Percentiles rank a stretch among this genome's conserved stretches.
Evolutionary conservation across 2,797 vertebrate genomes (phyloP).

Genomic region (Chrosomus eos): DNA sequence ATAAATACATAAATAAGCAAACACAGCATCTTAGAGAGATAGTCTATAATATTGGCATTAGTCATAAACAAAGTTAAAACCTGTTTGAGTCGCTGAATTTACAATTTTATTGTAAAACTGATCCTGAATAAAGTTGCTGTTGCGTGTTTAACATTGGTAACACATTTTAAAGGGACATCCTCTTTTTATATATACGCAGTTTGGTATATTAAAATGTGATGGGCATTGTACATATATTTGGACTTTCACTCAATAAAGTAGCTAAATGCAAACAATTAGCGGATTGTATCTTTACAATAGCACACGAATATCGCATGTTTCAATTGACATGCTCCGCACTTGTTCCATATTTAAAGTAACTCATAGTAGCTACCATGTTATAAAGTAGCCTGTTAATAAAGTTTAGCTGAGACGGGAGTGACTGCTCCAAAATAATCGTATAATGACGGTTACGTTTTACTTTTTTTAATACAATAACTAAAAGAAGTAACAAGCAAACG

Average conservation of each 20-base stretch:
- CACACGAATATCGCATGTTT: not conserved
- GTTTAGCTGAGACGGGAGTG: not conserved
- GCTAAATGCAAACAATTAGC: slow-evolving; percentile 23
- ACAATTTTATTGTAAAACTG: not conserved
- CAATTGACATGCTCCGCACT: not conserved
- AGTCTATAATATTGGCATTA: not conserved
- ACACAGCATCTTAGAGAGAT: not conserved
- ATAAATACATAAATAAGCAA: not conserved
- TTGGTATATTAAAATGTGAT: slow-evolving; percentile 57
- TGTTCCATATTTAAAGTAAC: slow-evolving; percentile 8
- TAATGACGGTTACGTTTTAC: not conserved
- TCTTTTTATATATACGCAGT: slow-evolving; percentile 61
- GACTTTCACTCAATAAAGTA: slow-evolving; percentile 44
- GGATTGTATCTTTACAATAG: not conserved
- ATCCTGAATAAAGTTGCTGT: not conserved
- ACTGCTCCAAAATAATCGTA: not conserved
- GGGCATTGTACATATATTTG: slow-evolving; percentile 29
- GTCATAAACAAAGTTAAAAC: not conserved
- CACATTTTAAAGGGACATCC: slow-evolving; percentile 9
- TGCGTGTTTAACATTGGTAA: not conserved
- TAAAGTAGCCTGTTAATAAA: slow-evolving; percentile 42
- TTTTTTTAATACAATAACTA: not conserved
- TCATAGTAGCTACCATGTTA: not conserved
- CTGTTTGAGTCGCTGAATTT: not conserved
- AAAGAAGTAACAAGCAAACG: slow-evolving; percentile 18